Conservation (phyloP, 35 echinoderm and acorn worm species). For the Heliocidaris tuberculata region DNA sequence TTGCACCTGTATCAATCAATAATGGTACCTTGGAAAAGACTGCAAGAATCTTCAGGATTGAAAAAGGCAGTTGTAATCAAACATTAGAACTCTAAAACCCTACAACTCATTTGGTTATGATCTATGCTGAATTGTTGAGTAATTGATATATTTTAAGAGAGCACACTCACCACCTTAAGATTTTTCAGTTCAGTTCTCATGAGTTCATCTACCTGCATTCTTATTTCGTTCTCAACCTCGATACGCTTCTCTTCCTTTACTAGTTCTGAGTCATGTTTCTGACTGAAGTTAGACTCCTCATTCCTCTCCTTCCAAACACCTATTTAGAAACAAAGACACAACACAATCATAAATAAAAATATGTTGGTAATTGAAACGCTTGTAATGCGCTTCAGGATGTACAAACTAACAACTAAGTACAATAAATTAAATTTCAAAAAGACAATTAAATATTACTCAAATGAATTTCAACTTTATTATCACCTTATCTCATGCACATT, state of each 20-base stretch:
- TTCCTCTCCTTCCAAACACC: constrained; percentile 93
- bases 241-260: constrained; percentile 94
- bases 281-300: constrained; percentile 95
- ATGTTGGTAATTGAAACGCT: not conserved
- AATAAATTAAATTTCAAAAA: too few species aligned
- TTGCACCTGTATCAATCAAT: not conserved
- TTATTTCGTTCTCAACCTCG: constrained; percentile 89
- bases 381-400: not conserved
- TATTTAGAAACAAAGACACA: constrained; percentile 33
- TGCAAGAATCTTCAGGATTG: too few species aligned
- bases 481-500: too few species aligned
- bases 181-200: constrained; percentile 98
- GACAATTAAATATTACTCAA: too few species aligned
- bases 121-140: not conserved
- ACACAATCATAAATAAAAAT: not conserved
- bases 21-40: not conserved
- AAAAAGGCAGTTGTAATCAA: too few species aligned
- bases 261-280: constrained; percentile 92
- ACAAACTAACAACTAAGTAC: too few species aligned
- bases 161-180: constrained; percentile 85
- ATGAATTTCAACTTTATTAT: too few species aligned
- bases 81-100: too few species aligned
- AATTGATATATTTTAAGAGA: not conserved
- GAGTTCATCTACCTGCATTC: constrained; percentile 86
- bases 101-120: not conserved